Base-by-base conservation (phyloP, 2,113 vertebrate genomes). In the Sphyrna mokarran region DNA sequence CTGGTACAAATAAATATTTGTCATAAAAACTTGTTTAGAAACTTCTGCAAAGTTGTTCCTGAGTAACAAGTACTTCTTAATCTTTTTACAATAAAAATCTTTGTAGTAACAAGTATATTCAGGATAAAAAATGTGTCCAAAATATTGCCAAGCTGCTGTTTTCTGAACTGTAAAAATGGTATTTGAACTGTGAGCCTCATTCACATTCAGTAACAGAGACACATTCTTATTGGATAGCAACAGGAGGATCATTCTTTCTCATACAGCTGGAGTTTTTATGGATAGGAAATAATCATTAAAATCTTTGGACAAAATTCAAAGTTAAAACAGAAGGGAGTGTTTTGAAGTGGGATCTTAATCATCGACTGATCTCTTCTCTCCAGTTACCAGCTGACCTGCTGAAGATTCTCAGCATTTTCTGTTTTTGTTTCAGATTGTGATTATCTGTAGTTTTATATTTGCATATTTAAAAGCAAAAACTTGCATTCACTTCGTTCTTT, bases 1-100 rank as follows among this genome's bases (percentile, higher is more conserved):
- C 43, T 72, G 22, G 18, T 72, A 94, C 9, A 94, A 95, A 95
- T 95, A 95, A 95, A 95, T 40, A 95, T 54, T 48, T 13, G 94
- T 16, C 22, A 33, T 48, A 69, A 95, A 95, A 95, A 14, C 20
- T 70, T 14, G 43, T 18, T 70, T 94, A 1, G 13, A 23, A 40
- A 37, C 1, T 72, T 95, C 4, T 72, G 26, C 11, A 76, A 48
- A 95, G 37, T 43, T 61, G 16, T 43, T 43, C 43, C 68, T 95
- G 69, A 95, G 23, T 54, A 72, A 95, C 69, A 48, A 54, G 80
- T 40, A 22, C 16, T 20, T 83, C 8, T 43, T 40, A 20, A 37
- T 18, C 22, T 83, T 83, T 83, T 72, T 48, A 66, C 11, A 16
- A 16, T 95, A 72, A 76, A 76, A 54, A 40, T 40, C n/a, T 68